Percentiles rank a stretch among this genome's conserved stretches.
These are phyloP conservation scores for Rhimphoctona megacephalus DNA, from an alignment of 2,888 invertebrate genomes.

Conservation along the genomic window DNA sequence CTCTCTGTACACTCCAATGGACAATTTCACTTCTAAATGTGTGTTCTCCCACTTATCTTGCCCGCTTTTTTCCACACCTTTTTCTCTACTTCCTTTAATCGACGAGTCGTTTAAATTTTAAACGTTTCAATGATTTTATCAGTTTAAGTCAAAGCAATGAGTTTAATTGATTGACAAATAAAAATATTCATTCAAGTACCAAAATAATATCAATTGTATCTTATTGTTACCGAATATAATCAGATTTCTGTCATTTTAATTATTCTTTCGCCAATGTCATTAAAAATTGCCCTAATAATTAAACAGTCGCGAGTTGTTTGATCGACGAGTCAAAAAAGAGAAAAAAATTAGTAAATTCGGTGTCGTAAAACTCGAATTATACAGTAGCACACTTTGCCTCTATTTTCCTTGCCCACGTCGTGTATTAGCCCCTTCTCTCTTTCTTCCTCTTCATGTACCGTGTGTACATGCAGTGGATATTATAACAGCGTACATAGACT, in stretches of 20 bases:
- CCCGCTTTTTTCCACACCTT: not conserved
- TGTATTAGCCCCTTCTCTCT: not conserved
- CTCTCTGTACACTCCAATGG: constrained; percentile 74
- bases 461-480: constrained; percentile 60
- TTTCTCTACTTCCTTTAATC: not conserved
- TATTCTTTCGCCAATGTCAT: not conserved
- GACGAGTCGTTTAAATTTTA: not conserved
- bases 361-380: constrained; percentile 44
- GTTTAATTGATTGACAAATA: not conserved
- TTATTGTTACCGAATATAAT: not conserved
- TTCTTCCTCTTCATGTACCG: not conserved
- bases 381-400: constrained; percentile 17
- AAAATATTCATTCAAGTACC: not conserved
- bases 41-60: not conserved
- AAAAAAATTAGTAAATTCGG: constrained; percentile 1
- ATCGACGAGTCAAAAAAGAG: not conserved
- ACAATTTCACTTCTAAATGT: constrained; percentile 71
- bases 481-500: constrained; percentile 48
- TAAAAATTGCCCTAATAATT: not conserved
- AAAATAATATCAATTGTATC: not conserved
- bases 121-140: not conserved
- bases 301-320: not conserved
- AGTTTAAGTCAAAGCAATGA: not conserved
- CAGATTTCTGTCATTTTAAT: not conserved
- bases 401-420: constrained; percentile 18